phyloP scores from a whole-genome alignment of 2,797 vertebrate genomes.

The Centropyge bicolor region DNA sequence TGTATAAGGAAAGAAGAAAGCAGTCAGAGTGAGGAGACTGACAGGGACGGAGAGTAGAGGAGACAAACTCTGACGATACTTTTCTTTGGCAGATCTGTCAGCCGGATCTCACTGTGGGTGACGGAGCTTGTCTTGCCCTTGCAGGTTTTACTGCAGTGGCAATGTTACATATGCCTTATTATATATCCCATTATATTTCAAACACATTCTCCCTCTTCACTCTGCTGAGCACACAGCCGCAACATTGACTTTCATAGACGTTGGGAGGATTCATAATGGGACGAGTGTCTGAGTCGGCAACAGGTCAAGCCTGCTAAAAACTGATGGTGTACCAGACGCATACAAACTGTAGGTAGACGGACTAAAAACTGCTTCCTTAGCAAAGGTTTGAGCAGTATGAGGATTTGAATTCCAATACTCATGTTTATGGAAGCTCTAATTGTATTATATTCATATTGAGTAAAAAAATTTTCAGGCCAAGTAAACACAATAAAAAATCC shows the following conservation, averaged over 20 bases:
- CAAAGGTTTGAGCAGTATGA: background rate
- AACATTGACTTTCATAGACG: slow-evolving; percentile 59
- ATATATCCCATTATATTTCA: slow-evolving; percentile 66
- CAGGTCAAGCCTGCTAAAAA: slow-evolving; percentile 52
- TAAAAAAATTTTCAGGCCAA: slow-evolving; percentile 5
- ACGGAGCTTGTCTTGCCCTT: slow-evolving; percentile 46
- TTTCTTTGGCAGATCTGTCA: slow-evolving; percentile 47
- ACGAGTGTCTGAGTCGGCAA: slow-evolving; percentile 43
- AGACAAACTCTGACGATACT: slow-evolving; percentile 42
- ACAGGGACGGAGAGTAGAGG: slow-evolving; percentile 28
- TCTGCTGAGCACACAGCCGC: slow-evolving; percentile 52
- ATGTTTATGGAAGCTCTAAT: background rate
- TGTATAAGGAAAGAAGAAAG: slow-evolving; percentile 18
- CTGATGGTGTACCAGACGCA: slow-evolving; percentile 6
- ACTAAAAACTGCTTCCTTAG: slow-evolving; percentile 18
- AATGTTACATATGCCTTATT: slow-evolving; percentile 59
- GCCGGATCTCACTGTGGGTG: slow-evolving; percentile 43
- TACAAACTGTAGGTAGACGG: background rate
- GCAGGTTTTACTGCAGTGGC: slow-evolving; percentile 55
- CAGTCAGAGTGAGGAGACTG: background rate
- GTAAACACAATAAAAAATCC: slow-evolving; percentile 23
- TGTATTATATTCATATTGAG: background rate
- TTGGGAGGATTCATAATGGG: slow-evolving; percentile 45
- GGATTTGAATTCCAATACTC: background rate
- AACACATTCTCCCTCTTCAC: slow-evolving; percentile 51